Percentiles rank a stretch among this genome's conserved stretches.
These are phyloP conservation scores for Leptopterna dolabrata DNA, from an alignment of 2,888 invertebrate species.

Conservation along the genomic window DNA sequence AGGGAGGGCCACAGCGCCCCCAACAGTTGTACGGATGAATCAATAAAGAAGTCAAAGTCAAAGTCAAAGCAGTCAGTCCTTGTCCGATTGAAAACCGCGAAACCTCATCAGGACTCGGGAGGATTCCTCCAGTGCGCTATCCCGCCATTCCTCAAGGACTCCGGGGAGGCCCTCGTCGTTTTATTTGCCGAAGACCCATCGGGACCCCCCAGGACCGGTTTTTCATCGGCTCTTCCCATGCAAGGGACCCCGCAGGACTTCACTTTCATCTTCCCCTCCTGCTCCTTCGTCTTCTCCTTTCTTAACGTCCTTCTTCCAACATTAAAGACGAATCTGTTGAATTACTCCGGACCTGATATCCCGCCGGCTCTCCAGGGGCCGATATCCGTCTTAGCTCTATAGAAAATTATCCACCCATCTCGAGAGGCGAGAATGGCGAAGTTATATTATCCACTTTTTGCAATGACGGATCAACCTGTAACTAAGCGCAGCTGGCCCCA, in stretches of 20 bases:
- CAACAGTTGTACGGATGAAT: too few relatives aligned
- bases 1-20: too few relatives aligned
- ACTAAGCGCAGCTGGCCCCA: too few relatives aligned
- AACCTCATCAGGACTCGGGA: not conserved
- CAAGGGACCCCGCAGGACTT: not conserved
- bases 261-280: not conserved
- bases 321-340: not conserved
- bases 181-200: not conserved
- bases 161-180: not conserved
- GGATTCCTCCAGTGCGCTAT: not conserved
- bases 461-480: too few relatives aligned
- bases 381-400: not conserved
- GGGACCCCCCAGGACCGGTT: slow-evolving; percentile 7
- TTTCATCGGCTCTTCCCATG: not conserved
- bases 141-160: slow-evolving; percentile 7
- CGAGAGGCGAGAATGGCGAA: too few relatives aligned
- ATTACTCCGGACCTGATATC: not conserved
- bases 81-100: too few relatives aligned
- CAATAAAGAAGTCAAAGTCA: too few relatives aligned
- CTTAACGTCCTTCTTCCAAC: not conserved
- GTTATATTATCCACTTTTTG: too few relatives aligned
- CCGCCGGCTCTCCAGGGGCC: not conserved
- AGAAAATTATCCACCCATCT: too few relatives aligned
- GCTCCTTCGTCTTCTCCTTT: not conserved
- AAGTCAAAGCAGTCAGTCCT: too few relatives aligned